Percentiles rank a stretch among this genome's conserved stretches.
phyloP scores from a whole-genome alignment of 1,140 invertebrate genomes.

The Drosophila lacteicornis region DNA sequence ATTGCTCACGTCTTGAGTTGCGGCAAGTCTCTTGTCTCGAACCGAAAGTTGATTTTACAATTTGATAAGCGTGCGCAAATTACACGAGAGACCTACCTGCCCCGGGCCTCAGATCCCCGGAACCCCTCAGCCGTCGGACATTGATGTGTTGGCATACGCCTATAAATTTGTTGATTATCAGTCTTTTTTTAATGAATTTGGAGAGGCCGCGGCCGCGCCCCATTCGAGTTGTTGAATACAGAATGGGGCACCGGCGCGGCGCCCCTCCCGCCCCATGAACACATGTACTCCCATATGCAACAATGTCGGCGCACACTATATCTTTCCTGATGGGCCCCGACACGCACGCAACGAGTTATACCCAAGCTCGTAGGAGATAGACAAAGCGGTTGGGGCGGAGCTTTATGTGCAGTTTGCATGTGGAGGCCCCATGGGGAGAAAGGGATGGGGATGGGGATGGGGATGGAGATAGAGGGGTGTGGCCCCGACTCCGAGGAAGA shows the following conservation, averaged over 20 bases:
- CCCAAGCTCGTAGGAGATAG: conserved; percentile 21
- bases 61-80: conserved; percentile 80
- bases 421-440: conserved; percentile 36
- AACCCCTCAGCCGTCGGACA: conserved; percentile 33
- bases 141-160: conserved; percentile 78
- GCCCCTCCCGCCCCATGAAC: conserved; percentile 18
- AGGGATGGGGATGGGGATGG: not conserved
- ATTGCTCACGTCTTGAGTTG: conserved; percentile 73
- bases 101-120: conserved; percentile 12
- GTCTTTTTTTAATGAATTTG: conserved; percentile 74
- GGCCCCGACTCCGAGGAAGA: conserved; percentile 14
- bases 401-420: conserved; percentile 78
- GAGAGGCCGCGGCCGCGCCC: conserved; percentile 51
- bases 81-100: conserved; percentile 74
- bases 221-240: conserved; percentile 52
- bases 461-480: not conserved
- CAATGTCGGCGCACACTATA: conserved; percentile 44
- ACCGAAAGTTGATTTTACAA: conserved; percentile 81
- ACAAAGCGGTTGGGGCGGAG: conserved; percentile 44
- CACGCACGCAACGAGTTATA: conserved; percentile 42
- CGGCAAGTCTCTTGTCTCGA: conserved; percentile 51
- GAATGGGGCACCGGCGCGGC: conserved; percentile 14
- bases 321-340: conserved; percentile 43
- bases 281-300: conserved; percentile 48
- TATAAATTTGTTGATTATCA: conserved; percentile 79